phyloP scores from a whole-genome alignment of 2,888 invertebrate genomes.

The Drosophila ustulata region DNA sequence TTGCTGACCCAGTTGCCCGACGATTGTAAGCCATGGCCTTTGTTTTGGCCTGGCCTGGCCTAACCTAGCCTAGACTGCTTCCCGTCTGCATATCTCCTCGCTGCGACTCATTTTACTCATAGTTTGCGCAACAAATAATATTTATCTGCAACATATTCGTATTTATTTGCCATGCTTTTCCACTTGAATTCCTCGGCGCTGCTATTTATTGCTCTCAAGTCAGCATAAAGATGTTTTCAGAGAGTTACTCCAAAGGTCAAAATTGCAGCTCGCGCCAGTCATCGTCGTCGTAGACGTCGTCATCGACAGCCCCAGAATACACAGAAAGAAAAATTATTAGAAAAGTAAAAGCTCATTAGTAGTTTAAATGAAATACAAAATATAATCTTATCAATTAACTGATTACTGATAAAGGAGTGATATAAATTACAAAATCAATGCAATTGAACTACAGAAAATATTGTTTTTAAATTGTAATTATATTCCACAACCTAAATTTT shows the following conservation, averaged over 20 bases:
- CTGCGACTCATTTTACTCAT: constrained; percentile 13
- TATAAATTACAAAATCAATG: too few relatives aligned
- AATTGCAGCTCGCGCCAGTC: constrained; percentile 71
- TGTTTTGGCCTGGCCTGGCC: constrained; percentile 44
- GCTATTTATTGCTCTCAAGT: constrained; percentile 72
- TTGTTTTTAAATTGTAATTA: too few relatives aligned
- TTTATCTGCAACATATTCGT: constrained; percentile 62
- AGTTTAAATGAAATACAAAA: too few relatives aligned
- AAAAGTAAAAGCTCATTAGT: not conserved
- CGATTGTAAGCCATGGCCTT: constrained; percentile 45
- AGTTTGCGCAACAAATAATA: constrained; percentile 67
- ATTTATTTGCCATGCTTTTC: constrained; percentile 75
- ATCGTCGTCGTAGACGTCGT: constrained; percentile 43
- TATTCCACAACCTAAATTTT: too few relatives aligned
- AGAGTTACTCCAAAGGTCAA: constrained; percentile 71
- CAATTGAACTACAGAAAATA: too few relatives aligned
- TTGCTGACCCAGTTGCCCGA: constrained; percentile 74
- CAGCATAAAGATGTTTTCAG: constrained; percentile 68
- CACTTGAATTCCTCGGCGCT: constrained; percentile 59
- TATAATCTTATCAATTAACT: too few relatives aligned
- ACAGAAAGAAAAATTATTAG: constrained; percentile 5
- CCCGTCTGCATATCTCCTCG: not conserved
- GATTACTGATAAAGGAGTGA: too few relatives aligned
- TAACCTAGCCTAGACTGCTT: constrained; percentile 12
- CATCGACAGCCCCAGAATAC: constrained; percentile 22